Base-by-base conservation (phyloP, 2,888 invertebrate genomes). In the Sphinx pinastri region DNA sequence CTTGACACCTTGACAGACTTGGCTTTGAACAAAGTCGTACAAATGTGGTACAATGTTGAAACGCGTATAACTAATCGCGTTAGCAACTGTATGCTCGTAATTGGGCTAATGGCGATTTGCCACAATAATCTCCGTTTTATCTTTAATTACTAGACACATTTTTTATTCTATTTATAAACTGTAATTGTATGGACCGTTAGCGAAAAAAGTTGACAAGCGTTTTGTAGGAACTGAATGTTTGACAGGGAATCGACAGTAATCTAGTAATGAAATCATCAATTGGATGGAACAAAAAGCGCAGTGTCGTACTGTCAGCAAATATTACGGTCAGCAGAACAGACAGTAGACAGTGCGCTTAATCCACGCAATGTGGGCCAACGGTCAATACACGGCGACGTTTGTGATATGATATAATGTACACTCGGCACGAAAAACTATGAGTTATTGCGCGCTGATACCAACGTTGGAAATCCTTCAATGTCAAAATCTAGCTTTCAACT, bases 251-350 rank as follows among this genome's bases (percentile, higher is more conserved):
- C 59, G 74, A 74, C 78, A 79, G 75, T 81, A 84, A 84, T 81
- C 79, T 74, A 70, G 70, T 73, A 71, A 73, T 68, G 73, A 74
- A 73, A 77, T 79, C 73, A 77, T 75, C 79, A 76, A 74, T 85
- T 80, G 84, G 79, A 81, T 75, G 75, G 68, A 73, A 78, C 74
- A 81, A 84, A 82, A 82, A 81, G 76, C 77, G 76, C 79, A 79
- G 78, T 74, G 70, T 77, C 70, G 76, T 79, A 78, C 81, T 85
- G 82, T 84, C 83, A 77, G 77, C 76, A 71, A 76, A 81, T 80
- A 88, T 85, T 85, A 86, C 85, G 87, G 89, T 88, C 85, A 86
- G 68, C 76, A 81, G 79, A 80, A 77, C 77, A 79, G 80, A 81
- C 78, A 77, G 77, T 75, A 79, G 80, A 81, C 77, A 77, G 77